Evolutionary conservation across 1,140 invertebrate species (phyloP).

Genomic region (Drosophila sp.): DNA sequence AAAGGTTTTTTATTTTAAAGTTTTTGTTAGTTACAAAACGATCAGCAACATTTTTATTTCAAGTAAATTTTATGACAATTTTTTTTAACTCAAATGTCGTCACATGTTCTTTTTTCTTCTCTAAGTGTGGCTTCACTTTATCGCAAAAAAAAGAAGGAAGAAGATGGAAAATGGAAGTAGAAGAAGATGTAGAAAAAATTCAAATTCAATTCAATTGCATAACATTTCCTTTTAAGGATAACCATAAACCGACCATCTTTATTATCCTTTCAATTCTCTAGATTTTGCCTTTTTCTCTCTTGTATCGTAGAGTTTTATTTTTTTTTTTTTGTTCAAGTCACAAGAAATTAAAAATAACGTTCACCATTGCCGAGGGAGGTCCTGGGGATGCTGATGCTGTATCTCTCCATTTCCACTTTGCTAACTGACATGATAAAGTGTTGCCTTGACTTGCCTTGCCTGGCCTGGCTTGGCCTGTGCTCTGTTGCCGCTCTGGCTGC

Average conservation of each 20-base stretch:
- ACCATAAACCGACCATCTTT: slow-evolving; percentile 5
- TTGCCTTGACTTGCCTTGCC: slow-evolving; percentile 53
- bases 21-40: no score
- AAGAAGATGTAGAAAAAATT: neutral
- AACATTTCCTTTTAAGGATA: neutral
- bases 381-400: slow-evolving; percentile 23
- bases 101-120: no score
- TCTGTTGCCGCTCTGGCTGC: slow-evolving; percentile 22
- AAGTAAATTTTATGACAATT: no score
- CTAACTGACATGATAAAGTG: slow-evolving; percentile 78
- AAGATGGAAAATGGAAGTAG: no score
- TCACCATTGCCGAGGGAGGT: slow-evolving; percentile 13
- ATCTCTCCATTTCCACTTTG: slow-evolving; percentile 64
- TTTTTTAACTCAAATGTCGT: no score
- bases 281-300: neutral
- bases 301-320: neutral
- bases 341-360: slow-evolving; percentile 64
- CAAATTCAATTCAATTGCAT: slow-evolving; percentile 8
- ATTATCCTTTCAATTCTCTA: slow-evolving; percentile 9
- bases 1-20: no score
- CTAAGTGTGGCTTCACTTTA: no score
- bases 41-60: no score
- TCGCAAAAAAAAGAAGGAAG: no score
- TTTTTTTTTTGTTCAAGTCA: slow-evolving; percentile 28
- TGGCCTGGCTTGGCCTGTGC: neutral